phyloP scores from a whole-genome alignment of 2,113 vertebrate genomes.

The Equus quagga region DNA sequence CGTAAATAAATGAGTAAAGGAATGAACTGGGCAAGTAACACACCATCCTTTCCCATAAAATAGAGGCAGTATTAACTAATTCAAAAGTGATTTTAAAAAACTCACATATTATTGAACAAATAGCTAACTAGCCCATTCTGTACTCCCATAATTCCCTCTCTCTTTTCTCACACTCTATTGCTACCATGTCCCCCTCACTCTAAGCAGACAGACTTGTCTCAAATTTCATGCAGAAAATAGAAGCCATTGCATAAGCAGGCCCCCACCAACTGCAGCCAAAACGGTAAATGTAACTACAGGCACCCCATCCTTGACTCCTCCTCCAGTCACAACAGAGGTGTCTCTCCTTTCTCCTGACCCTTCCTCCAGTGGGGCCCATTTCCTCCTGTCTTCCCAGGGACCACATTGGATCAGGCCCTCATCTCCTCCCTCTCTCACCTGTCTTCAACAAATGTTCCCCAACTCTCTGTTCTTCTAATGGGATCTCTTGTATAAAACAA shows the following conservation, averaged over 20 bases:
- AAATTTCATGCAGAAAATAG: background rate
- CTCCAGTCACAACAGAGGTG: background rate
- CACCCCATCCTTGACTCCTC: background rate
- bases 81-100: background rate
- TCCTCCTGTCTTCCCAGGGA: background rate
- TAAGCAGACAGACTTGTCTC: background rate
- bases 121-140: background rate
- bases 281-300: background rate
- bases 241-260: background rate
- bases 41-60: background rate
- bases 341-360: background rate
- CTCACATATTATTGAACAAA: background rate
- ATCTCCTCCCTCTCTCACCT: background rate
- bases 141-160: background rate
- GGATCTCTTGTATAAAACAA: background rate
- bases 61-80: conserved; percentile 9
- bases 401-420: background rate
- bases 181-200: background rate
- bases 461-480: background rate
- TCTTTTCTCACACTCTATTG: background rate
- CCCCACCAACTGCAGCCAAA: background rate
- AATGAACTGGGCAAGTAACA: background rate
- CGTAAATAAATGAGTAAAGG: conserved; percentile 31
- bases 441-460: background rate
- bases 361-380: background rate